phyloP scores from a whole-genome alignment of 2,888 invertebrate species.

The Pelosia muscerda region DNA sequence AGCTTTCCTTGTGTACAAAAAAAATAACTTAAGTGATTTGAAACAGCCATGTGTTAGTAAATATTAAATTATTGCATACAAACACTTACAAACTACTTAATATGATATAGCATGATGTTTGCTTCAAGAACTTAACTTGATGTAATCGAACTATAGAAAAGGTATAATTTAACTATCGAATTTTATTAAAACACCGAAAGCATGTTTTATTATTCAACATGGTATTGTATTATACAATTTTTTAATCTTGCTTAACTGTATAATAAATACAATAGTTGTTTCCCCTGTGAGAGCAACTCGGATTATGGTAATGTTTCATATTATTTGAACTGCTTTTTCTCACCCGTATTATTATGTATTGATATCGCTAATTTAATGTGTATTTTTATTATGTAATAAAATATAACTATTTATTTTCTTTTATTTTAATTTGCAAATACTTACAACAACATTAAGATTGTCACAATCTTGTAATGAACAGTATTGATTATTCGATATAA shows the following conservation, averaged over 20 bases:
- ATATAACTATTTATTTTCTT: constrained; percentile 51
- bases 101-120: constrained; percentile 8
- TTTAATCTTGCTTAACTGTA: constrained; percentile 20
- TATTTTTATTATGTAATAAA: constrained; percentile 59
- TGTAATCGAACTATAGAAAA: not conserved
- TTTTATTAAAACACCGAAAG: constrained; percentile 33
- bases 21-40: not conserved
- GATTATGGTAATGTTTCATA: constrained; percentile 25
- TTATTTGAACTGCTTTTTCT: constrained; percentile 24
- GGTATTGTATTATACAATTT: constrained; percentile 24
- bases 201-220: constrained; percentile 33
- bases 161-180: too few relatives aligned
- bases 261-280: not conserved
- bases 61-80: not conserved
- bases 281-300: constrained; percentile 1
- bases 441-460: too few relatives aligned
- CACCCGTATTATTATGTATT: constrained; percentile 41
- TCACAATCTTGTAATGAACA: too few relatives aligned
- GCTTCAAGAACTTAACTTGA: not conserved
- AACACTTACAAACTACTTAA: not conserved
- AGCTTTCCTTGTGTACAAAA: not conserved
- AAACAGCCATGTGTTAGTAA: not conserved
- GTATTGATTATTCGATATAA: too few relatives aligned
- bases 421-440: constrained; percentile 56
- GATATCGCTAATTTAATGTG: constrained; percentile 46